These are phyloP conservation scores for Papilio demoleus DNA, from an alignment of 2,888 invertebrate species.

Conservation along the genomic window DNA sequence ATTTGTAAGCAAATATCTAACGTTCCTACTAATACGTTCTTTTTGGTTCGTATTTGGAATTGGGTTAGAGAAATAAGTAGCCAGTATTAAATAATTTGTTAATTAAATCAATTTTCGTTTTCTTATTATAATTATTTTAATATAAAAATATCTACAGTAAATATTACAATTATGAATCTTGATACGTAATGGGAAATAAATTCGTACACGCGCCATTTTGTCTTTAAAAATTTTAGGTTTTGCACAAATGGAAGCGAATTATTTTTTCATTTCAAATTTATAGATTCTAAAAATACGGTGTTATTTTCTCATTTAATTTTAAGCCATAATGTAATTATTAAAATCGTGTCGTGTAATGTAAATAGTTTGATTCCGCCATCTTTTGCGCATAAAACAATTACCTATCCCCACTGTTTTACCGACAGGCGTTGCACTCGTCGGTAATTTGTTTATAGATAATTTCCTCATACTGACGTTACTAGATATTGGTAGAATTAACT, in stretches of 20 bases:
- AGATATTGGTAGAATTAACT: background rate
- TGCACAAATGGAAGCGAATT: no score
- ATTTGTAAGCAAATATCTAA: slow-evolving; percentile 12
- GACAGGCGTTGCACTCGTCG: background rate
- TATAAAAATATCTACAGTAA: no score
- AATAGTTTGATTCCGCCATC: background rate
- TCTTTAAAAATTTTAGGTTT: no score
- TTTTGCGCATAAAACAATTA: background rate
- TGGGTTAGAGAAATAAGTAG: background rate
- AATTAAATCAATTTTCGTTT: background rate
- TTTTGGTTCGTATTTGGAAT: background rate
- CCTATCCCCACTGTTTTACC: background rate
- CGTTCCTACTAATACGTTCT: background rate
- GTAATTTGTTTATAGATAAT: background rate
- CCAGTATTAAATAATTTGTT: background rate
- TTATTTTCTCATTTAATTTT: no score
- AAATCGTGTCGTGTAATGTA: background rate
- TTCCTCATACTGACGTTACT: background rate
- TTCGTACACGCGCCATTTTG: no score
- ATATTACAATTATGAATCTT: no score
- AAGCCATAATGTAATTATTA: background rate
- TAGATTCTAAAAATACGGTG: no score
- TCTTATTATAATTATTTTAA: no score
- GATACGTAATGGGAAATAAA: no score
- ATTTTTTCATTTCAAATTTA: no score